Evolutionary conservation across 1,140 invertebrate species (phyloP), one percentile per base, ranked within the genome.

Genomic region (Pogonus chalceus): DNA sequence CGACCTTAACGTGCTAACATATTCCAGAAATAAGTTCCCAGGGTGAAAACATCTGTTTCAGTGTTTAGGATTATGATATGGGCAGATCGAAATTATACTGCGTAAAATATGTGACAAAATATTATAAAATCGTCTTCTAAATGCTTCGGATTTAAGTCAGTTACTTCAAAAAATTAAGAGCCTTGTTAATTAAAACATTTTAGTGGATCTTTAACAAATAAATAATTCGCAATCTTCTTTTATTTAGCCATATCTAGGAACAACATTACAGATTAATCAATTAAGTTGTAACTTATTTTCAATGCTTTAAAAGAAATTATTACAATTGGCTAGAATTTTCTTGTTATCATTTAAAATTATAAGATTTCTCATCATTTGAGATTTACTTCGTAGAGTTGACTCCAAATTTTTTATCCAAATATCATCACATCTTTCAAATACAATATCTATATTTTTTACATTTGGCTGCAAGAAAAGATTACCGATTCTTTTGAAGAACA

Each of bases 151-250:
- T 58, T 52, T 53, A 55, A 59, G 49, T 58, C 56, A 55, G 35
- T 47, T 53, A 47, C 56, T 35, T 55, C 56, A 58, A 23, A 52
- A 58, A 57, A 24, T 60, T 20, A 60, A 55, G 53, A 60, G 3
- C 53, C 53, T 55, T 55, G 56, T 54, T 51, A 24, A 21, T 58
- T 56, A 49, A 56, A 60, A 54, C 56, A 58, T 56, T 58, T 58
- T 56, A 51, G 58, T 60, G 56, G 52, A 56, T 60, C 58, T 51
- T 60, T 24, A 52, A 60, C 58, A 57, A 60, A 60, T 55, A 47
- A 57, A 59, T 37, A 59, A 18, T 48, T 55, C 55, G 52, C 56
- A 55, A 23, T 60, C 53, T 55, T 55, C 49, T 51, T 51, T 51
- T 51, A 51, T 20, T 51, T 51, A 24, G 10, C 21, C 53, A 56